These are phyloP conservation scores for Papilio glaucus DNA, from an alignment of 1,140 invertebrate genomes.

Conservation along the genomic window DNA sequence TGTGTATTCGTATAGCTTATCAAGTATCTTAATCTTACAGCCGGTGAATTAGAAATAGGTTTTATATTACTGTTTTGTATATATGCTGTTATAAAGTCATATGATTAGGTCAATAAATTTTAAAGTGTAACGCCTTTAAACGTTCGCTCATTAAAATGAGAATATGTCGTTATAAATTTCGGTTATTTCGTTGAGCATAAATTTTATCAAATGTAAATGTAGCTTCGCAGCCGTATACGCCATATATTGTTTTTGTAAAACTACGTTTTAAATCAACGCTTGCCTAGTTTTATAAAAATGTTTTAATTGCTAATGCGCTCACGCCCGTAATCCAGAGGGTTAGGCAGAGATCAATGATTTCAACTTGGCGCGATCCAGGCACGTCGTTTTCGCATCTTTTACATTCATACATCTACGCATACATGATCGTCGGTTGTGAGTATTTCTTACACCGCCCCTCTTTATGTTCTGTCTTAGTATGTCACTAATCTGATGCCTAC, in stretches of 20 bases:
- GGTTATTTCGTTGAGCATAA: slow-evolving; percentile 43
- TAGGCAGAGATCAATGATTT: too few species aligned
- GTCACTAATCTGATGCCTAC: too few species aligned
- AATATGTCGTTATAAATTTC: slow-evolving; percentile 56
- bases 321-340: too few species aligned
- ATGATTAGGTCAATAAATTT: slow-evolving; percentile 55
- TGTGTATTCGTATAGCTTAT: slow-evolving; percentile 23
- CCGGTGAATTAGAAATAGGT: slow-evolving; percentile 13
- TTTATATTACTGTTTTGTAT: slow-evolving; percentile 23
- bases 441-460: too few species aligned
- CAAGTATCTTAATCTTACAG: slow-evolving; percentile 30
- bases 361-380: too few species aligned
- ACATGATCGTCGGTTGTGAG: too few species aligned
- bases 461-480: too few species aligned
- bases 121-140: slow-evolving; percentile 48
- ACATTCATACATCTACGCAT: too few species aligned
- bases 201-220: slow-evolving; percentile 47
- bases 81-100: slow-evolving; percentile 25
- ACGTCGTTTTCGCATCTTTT: too few species aligned
- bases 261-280: background rate
- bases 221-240: background rate
- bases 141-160: slow-evolving; percentile 50
- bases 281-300: slow-evolving; percentile 14
- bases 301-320: slow-evolving; percentile 8
- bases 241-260: slow-evolving; percentile 8